Evolutionary conservation across 2,113 vertebrate genomes (phyloP), one percentile per base, ranked within the genome.

Genomic region (Potamarius usumacintae): DNA sequence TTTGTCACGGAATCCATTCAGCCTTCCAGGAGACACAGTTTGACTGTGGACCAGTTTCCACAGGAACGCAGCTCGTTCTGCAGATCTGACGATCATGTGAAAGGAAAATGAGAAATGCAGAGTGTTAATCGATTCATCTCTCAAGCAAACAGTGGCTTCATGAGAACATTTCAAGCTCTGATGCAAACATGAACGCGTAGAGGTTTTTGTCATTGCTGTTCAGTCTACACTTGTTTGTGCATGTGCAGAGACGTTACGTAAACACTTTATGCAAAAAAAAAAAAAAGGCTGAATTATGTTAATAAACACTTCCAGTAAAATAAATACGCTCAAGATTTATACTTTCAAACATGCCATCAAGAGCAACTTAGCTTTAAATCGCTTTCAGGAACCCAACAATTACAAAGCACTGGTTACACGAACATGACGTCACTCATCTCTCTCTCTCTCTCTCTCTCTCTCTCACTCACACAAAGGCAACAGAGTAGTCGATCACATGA

Each of bases 1-100:
- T 94, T 95, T 95, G 93, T 95, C 92, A 93, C 1, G 92, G 95
- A 94, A 95, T 95, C 92, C 93, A 92, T 90, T 88, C 88, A 82
- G 84, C 57, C 86, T 85, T 86, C 60, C 83, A 78, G 87, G 88
- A 88, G 85, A 89, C 93, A 42, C 42, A 42, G 92, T 93, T 92
- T 85, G 55, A 65, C 55, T 11, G 34, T 12, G 55, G 14, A 60
- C 7, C 14, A 11, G 10, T 48, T 17, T 22, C 12, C 48, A 48
- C 34, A 50, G 42, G 0, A 80, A 12, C 8, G 57, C 30, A 6
- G 30, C 79, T 34, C 5, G 76, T 78, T 18, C 76, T 7, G 76
- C 76, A 53, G 76, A 52, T 80, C 77, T 18, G 77, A 30, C n/a
- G 6, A 9, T 7, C 5, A 27, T 18, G 20, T n/a, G 76, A n/a